Percentiles rank a stretch among this genome's conserved stretches.
Conservation (phyloP, 1,140 invertebrate genomes). For the Drosophila navojoa region DNA sequence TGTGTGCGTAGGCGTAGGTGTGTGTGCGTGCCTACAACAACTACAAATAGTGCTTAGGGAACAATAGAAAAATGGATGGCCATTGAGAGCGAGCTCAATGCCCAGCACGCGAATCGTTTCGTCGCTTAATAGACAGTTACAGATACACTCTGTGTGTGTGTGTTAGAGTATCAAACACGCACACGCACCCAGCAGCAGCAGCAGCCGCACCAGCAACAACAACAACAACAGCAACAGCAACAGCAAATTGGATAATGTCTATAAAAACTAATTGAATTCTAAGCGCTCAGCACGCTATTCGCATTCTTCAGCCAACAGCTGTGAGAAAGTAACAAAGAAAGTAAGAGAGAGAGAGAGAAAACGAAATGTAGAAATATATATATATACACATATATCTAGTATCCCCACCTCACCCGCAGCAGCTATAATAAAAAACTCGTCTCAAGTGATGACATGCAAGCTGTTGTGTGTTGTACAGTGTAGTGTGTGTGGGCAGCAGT, state of each 20-base stretch:
- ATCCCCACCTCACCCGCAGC: slow-evolving; percentile 9
- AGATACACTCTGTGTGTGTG: slow-evolving; percentile 46
- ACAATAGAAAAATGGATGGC: slow-evolving; percentile 73
- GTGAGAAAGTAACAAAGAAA: slow-evolving; percentile 77
- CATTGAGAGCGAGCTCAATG: slow-evolving; percentile 60
- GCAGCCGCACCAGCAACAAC: not conserved
- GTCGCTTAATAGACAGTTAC: slow-evolving; percentile 57
- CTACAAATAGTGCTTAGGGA: slow-evolving; percentile 68
- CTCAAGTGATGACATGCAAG: slow-evolving; percentile 78
- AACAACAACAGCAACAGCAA: slow-evolving; percentile 32
- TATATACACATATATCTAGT: slow-evolving; percentile 16
- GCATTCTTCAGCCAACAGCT: slow-evolving; percentile 62
- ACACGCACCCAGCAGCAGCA: slow-evolving; percentile 30
- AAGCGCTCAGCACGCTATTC: slow-evolving; percentile 73
- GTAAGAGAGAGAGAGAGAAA: slow-evolving; percentile 43
- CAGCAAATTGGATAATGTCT: slow-evolving; percentile 82
- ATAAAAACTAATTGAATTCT: slow-evolving; percentile 83
- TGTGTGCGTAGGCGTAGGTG: slow-evolving; percentile 39
- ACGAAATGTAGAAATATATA: slow-evolving; percentile 11
- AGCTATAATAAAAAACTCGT: slow-evolving; percentile 47
- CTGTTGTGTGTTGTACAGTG: slow-evolving; percentile 41
- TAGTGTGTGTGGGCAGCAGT: slow-evolving; percentile 67
- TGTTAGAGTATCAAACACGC: slow-evolving; percentile 48
- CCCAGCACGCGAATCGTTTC: slow-evolving; percentile 75
- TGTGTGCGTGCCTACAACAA: slow-evolving; percentile 67